Evolutionary conservation across 2,888 invertebrate genomes (phyloP).

Genomic region (Thelaira solivaga): DNA sequence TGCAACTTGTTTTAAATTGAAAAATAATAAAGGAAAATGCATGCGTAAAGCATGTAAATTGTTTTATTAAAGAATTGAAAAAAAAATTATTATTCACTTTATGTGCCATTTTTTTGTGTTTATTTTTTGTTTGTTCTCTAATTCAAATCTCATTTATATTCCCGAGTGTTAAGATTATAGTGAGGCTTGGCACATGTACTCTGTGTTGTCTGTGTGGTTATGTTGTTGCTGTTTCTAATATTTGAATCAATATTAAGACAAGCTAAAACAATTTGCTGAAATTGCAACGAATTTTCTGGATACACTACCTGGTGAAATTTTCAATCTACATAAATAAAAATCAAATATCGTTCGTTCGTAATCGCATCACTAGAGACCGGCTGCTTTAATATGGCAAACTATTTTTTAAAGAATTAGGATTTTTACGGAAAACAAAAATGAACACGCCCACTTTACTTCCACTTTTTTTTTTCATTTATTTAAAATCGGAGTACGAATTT

Average conservation of each 20-base stretch:
- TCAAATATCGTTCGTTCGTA: too few species aligned
- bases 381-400: too few species aligned
- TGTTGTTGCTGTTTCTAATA: not conserved
- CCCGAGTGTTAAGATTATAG: constrained; percentile 43
- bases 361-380: too few species aligned
- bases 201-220: constrained; percentile 5
- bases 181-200: constrained; percentile 57
- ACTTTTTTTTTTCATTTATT: too few species aligned
- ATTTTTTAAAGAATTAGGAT: too few species aligned
- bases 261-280: not conserved
- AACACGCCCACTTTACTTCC: too few species aligned
- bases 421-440: too few species aligned
- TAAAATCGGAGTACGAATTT: too few species aligned
- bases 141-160: constrained; percentile 56
- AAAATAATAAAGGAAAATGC: constrained; percentile 53
- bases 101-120: not conserved
- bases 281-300: not conserved
- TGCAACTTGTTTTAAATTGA: constrained; percentile 20
- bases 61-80: constrained; percentile 22
- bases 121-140: not conserved
- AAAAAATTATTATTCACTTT: constrained; percentile 36
- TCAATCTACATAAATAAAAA: too few species aligned
- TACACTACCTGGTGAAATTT: too few species aligned
- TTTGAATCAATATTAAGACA: constrained; percentile 11
- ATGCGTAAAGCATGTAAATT: constrained; percentile 51